These are phyloP conservation scores for Vespertilio murinus DNA, from an alignment of 2,797 vertebrate genomes.

Conservation along the genomic window DNA sequence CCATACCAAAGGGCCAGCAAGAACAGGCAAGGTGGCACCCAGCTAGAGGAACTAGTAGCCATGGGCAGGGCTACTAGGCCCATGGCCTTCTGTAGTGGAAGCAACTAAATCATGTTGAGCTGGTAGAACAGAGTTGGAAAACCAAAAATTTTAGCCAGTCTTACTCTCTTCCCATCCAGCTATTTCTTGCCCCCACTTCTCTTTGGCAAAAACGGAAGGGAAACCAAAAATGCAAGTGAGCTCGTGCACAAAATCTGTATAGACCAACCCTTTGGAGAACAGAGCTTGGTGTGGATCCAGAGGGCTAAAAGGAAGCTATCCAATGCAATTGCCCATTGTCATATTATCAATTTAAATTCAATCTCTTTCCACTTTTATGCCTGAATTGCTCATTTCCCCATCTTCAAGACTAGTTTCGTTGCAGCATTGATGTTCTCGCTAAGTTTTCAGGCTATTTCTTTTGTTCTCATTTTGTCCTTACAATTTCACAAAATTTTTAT, in stretches of 20 bases:
- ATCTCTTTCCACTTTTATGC: neutral
- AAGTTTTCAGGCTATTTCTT: neutral
- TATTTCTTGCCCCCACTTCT: neutral
- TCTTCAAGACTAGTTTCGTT: neutral
- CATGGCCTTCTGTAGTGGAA: neutral
- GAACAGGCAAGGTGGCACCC: neutral
- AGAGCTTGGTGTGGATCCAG: neutral
- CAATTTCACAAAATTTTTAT: neutral
- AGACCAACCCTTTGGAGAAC: neutral
- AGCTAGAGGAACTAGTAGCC: neutral
- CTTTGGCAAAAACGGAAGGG: neutral
- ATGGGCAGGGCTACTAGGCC: neutral
- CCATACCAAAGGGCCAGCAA: neutral
- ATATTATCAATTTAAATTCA: neutral
- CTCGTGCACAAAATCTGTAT: neutral
- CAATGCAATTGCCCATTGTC: neutral
- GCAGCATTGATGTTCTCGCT: neutral
- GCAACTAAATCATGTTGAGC: neutral
- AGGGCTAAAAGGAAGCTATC: neutral
- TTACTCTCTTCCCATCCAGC: neutral
- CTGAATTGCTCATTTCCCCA: neutral
- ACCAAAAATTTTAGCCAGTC: neutral
- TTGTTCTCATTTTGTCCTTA: conserved; percentile 8
- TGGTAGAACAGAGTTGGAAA: neutral
- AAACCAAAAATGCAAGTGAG: neutral